These are phyloP conservation scores for Drosophila rufa DNA, from an alignment of 1,140 invertebrate species.

Conservation along the genomic window DNA sequence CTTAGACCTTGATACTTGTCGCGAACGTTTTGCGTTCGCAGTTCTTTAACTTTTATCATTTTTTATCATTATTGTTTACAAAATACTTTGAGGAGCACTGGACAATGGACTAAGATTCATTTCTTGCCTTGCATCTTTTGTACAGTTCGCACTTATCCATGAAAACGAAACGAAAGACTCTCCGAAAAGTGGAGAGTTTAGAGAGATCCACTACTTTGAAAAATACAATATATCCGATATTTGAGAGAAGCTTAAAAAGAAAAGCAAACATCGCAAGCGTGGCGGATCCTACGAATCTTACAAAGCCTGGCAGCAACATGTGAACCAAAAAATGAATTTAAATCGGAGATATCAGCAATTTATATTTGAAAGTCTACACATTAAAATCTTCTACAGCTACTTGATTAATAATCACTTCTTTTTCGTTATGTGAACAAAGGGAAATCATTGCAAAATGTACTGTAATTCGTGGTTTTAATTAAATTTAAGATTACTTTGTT, in stretches of 20 bases:
- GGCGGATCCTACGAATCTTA: constrained; percentile 32
- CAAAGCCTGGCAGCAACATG: constrained; percentile 35
- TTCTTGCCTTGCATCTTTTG: constrained; percentile 46
- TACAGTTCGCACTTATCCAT: constrained; percentile 67
- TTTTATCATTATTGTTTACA: constrained; percentile 84
- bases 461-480: constrained; percentile 20
- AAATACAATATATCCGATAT: constrained; percentile 12
- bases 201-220: constrained; percentile 22
- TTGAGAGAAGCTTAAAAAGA: constrained; percentile 19
- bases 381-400: constrained; percentile 61
- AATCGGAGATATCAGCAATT: constrained; percentile 21
- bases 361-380: constrained; percentile 59
- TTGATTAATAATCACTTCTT: constrained; percentile 23
- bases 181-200: constrained; percentile 23
- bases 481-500: constrained; percentile 44
- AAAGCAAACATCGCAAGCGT: constrained; percentile 42
- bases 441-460: constrained; percentile 25
- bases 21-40: constrained; percentile 17
- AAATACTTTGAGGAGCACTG: constrained; percentile 85
- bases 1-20: constrained; percentile 37
- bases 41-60: constrained; percentile 26
- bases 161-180: constrained; percentile 39
- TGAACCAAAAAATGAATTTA: background rate
- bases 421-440: constrained; percentile 21
- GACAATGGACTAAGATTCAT: constrained; percentile 79